These are phyloP conservation scores for Acanthopagrus latus DNA, from an alignment of 2,797 vertebrate genomes.

Conservation along the genomic window DNA sequence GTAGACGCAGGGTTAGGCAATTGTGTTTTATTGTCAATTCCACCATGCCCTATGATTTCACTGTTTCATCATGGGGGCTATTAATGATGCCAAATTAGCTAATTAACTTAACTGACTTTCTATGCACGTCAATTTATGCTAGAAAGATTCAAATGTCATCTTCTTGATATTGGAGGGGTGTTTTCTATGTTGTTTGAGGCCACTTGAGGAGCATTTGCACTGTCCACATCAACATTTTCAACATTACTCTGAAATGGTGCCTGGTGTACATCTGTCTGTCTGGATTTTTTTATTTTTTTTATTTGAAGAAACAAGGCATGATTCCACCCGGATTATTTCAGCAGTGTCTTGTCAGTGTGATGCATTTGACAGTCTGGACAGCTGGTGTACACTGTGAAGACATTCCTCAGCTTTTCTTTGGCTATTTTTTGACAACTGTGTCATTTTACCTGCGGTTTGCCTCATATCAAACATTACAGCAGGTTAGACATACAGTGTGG, in stretches of 20 bases:
- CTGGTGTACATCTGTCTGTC: constrained; percentile 3
- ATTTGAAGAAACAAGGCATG: constrained; percentile 24
- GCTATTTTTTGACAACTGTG: neutral
- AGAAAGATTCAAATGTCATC: constrained; percentile 5
- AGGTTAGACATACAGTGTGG: neutral
- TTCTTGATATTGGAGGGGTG: neutral
- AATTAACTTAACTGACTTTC: constrained; percentile 9
- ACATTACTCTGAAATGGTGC: no score
- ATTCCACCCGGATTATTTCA: constrained; percentile 32
- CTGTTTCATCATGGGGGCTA: constrained; percentile 6
- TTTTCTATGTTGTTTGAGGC: neutral
- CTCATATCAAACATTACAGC: neutral
- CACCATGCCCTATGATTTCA: constrained; percentile 2
- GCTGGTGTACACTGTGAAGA: constrained; percentile 2
- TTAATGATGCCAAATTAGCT: constrained; percentile 2
- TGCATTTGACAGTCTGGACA: constrained; percentile 34
- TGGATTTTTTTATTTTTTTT: constrained; percentile 5
- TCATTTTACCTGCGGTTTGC: constrained; percentile 18
- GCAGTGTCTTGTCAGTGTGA: constrained; percentile 18
- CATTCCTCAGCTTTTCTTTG: constrained; percentile 11
- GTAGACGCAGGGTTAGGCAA: neutral
- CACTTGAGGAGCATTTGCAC: neutral
- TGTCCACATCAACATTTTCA: neutral
- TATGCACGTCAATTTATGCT: constrained; percentile 1
- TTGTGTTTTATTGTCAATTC: constrained; percentile 6